These are phyloP conservation scores for Sebastes trivittatus DNA, from an alignment of 2,797 vertebrate genomes.

Conservation along the genomic window DNA sequence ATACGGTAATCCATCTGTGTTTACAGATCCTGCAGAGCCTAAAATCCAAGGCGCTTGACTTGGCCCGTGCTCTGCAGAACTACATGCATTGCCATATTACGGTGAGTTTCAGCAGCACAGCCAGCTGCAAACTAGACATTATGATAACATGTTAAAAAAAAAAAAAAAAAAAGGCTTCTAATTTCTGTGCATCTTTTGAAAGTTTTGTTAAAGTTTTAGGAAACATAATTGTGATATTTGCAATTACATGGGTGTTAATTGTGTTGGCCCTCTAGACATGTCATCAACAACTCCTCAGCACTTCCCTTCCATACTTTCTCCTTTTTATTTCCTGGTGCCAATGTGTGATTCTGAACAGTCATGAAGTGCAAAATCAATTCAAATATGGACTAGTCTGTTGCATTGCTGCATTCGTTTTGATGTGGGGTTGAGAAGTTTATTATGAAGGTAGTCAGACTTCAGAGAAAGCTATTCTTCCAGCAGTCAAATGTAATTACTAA, in stretches of 20 bases:
- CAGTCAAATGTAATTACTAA: neutral
- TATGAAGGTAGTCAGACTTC: neutral
- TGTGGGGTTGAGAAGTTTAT: neutral
- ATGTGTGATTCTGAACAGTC: neutral
- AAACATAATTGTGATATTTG: neutral
- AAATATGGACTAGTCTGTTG: neutral
- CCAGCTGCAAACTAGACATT: neutral
- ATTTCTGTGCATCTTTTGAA: neutral
- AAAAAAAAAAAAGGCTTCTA: neutral
- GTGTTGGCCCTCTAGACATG: neutral
- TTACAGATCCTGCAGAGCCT: conserved; percentile 76
- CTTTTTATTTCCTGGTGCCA: neutral
- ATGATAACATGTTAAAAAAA: neutral
- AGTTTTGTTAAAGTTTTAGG: neutral
- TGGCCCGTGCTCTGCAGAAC: conserved; percentile 81
- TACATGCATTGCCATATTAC: conserved; percentile 79
- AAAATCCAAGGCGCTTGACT: conserved; percentile 75
- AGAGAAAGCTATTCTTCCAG: neutral
- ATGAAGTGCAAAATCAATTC: neutral
- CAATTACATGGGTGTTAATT: neutral
- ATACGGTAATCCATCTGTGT: conserved; percentile 7
- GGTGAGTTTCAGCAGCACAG: conserved; percentile 76
- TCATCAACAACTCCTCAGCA: neutral
- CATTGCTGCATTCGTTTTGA: neutral
- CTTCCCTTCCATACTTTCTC: neutral